Base-by-base conservation (phyloP, 1,140 invertebrate species). In the Eriosoma lanigerum region DNA sequence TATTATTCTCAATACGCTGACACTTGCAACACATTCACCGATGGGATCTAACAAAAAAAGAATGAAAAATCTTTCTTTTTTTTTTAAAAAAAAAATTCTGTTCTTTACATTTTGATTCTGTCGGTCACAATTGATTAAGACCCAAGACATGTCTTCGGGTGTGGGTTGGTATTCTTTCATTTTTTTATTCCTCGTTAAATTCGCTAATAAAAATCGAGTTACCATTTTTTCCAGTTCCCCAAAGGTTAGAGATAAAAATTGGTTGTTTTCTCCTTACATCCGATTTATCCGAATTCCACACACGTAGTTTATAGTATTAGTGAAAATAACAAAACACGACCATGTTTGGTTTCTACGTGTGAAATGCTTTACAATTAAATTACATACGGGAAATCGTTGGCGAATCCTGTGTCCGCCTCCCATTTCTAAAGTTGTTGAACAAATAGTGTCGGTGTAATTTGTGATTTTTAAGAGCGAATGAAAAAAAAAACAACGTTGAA, bases 321-420 rank as follows among this genome's bases (percentile, higher is more conserved):
- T 48, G 56, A 78, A 78, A 78, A 78, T 32, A 29, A 78, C 38
- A 62, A 78, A 78, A 78, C 38, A 38, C 75, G 26, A 78, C 54
- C 32, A 21, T 78, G 54, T 78, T 78, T 78, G 75, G 75, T 76
- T 46, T 78, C 75, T 78, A 62, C 75, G 75, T 62, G 75, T 78
- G 56, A 62, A 78, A 58, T 29, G 21, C 56, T 12, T 60, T 78
- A 62, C 75, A 78, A 78, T 78, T 78, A 78, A 78, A 78, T 78
- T 78, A 78, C 73, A 58, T 24, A 17, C 54, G 56, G 24, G 32
- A 78, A 78, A 78, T 78, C 75, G 62, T 56, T 5, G 38, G 17
- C 19, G 9, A 60, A 76, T 44, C 54, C 66, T 21, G 12, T 38
- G 21, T 48, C 66, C 44, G 3, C 8, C 38, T 19, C 21, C 44